Base-by-base conservation (phyloP, 2,888 invertebrate species). In the Galeruca laticollis region DNA sequence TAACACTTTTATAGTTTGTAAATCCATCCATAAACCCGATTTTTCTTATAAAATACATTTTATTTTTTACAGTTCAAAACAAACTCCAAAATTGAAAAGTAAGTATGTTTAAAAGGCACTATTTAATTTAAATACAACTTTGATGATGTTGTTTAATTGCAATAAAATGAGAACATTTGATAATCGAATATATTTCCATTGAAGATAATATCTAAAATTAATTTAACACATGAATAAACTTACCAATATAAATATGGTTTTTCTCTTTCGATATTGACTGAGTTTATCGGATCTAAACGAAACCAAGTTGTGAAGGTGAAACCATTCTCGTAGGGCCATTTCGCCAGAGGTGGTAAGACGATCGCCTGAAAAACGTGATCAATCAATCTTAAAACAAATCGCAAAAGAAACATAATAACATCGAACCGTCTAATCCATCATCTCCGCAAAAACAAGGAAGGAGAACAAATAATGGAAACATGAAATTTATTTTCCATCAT, bases 281-380 rank as follows among this genome's bases (percentile, higher is more conserved):
- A 97, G 89, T 98, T 98, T 87, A 97, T 95, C 82, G 98, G 97
- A 88, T 99, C 99, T 84, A 99, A 90, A 73, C 99, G 92, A 86
- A 99, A 96, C 99, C 99, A 99, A 80, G 98, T 98, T 81, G 97
- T 96, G 87, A 99, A 99, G 64, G 99, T 99, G 91, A 99, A 99
- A 70, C 99, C 99, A 87, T 93, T 98, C 88, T 99, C 98, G 87
- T 99, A 96, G 43, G 99, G 99, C 98, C 99, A 99, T 86, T 96
- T 93, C 74, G 98, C 96, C 83, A 99, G 88, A 18, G 99, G 99
- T 63, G 99, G 99, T 82, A 99, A 89, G 56, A 98, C 96, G 82
- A 99, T 91, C 71, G 98, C 98, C 98, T 98, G 88, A 2, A 88
- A 88, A 81, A 70, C 37, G 49, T 51, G n/a, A 72, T 65, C 64